These are phyloP conservation scores for Brenthis hecate DNA, from an alignment of 2,888 invertebrate species.

Conservation along the genomic window DNA sequence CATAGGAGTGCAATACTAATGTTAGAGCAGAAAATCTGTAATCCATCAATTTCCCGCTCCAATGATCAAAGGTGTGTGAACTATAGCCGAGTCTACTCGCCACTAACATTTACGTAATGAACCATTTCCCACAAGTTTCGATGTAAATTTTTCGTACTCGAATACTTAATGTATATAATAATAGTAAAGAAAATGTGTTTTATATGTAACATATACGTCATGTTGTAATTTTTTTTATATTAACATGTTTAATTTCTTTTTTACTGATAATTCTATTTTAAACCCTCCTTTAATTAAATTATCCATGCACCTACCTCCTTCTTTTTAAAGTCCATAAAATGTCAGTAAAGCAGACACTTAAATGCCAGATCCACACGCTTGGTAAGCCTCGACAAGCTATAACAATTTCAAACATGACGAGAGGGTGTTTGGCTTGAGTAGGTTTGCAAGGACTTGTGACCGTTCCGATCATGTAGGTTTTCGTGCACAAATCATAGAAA, in stretches of 20 bases:
- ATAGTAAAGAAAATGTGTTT: background rate
- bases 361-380: too few species aligned
- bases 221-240: background rate
- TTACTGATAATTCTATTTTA: background rate
- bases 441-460: too few species aligned
- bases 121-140: background rate
- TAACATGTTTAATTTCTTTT: background rate
- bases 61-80: constrained; percentile 58
- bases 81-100: constrained; percentile 24
- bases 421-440: too few species aligned
- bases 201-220: background rate
- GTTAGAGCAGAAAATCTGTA: constrained; percentile 34
- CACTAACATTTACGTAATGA: constrained; percentile 23
- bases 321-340: too few species aligned
- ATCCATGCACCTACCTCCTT: too few species aligned
- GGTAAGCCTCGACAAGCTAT: too few species aligned
- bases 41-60: constrained; percentile 58
- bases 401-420: too few species aligned
- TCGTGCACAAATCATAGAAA: too few species aligned
- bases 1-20: constrained; percentile 12
- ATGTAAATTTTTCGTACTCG: background rate
- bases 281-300: too few species aligned
- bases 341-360: too few species aligned
- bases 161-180: background rate
- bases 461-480: too few species aligned